These are phyloP conservation scores for Marronus borbonicus DNA, from an alignment of 2,888 invertebrate genomes.

Conservation along the genomic window DNA sequence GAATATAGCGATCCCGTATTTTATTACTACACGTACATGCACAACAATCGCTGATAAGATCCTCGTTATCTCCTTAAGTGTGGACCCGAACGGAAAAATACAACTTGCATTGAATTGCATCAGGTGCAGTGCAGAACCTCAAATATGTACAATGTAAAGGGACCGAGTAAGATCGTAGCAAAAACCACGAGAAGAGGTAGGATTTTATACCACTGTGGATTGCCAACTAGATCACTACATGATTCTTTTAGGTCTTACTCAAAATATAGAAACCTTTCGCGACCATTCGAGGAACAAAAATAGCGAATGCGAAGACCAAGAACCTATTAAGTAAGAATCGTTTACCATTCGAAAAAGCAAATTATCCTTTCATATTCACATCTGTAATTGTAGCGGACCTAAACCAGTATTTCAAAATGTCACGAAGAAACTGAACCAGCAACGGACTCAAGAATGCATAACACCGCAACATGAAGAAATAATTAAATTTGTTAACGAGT, in stretches of 20 bases:
- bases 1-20: neutral
- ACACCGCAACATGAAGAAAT: conserved; percentile 90
- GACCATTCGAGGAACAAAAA: conserved; percentile 81
- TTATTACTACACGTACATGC: neutral
- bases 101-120: neutral
- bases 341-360: conserved; percentile 21
- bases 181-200: conserved; percentile 84
- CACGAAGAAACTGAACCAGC: conserved; percentile 66
- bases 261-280: conserved; percentile 85
- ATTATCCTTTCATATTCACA: neutral
- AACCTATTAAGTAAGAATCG: conserved; percentile 76
- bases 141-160: conserved; percentile 90
- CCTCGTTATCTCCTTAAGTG: no score
- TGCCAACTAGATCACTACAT: neutral
- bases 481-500: conserved; percentile 88
- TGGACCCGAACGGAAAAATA: no score
- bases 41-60: no score
- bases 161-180: conserved; percentile 90
- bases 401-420: conserved; percentile 86
- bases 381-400: conserved; percentile 76
- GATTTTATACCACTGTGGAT: conserved; percentile 44
- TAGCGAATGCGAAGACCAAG: conserved; percentile 79
- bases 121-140: neutral
- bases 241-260: conserved; percentile 78
- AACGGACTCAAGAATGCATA: conserved; percentile 75